Evolutionary conservation across 2,888 invertebrate species (phyloP), one percentile per base, ranked within the genome.

Genomic region (Deilephila porcellus): DNA sequence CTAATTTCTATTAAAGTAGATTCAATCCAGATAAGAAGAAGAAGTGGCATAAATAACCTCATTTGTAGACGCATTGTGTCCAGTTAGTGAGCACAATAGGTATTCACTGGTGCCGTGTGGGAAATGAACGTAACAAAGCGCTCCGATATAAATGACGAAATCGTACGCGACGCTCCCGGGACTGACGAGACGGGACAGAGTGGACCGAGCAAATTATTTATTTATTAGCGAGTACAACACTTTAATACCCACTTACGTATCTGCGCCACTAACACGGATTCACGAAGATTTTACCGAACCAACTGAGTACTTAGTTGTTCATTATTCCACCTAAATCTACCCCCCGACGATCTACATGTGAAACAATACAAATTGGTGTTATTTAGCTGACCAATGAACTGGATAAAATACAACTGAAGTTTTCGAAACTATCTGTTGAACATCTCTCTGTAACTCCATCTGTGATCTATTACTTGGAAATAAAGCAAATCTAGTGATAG

Each of bases 121-220:
- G 25, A 67, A 52, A 25, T 25, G 67, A 29, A 67, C 45, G 25
- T 52, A 67, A 67, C 67, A 67, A 67, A 67, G 52, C 67, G 52
- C 67, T 67, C 52, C 67, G 45, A 67, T 67, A 67, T 67, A 67
- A 67, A 67, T 67, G 20, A 67, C 67, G 45, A 67, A 67, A 67
- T 67, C 45, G 52, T 52, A 67, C 67, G 45, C 45, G 67, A 17
- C 19, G 63, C 67, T 52, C 67, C 67, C 45, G 52, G 56, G 19
- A 11, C 45, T 67, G 67, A 67, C 45, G 52, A 67, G 67, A 67
- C 67, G 52, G 25, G 67, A n/a, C 45, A 14, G 6, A 67, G 25
- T 67, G 67, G 67, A 34, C 63, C 34, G 20, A 32, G 29, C 52
- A 60, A 59, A 70, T 73, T 73, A 73, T 73, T 60, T 70, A 73